phyloP scores from a whole-genome alignment of 2,797 vertebrate species.

The Gymnoscopelus microlampas region DNA sequence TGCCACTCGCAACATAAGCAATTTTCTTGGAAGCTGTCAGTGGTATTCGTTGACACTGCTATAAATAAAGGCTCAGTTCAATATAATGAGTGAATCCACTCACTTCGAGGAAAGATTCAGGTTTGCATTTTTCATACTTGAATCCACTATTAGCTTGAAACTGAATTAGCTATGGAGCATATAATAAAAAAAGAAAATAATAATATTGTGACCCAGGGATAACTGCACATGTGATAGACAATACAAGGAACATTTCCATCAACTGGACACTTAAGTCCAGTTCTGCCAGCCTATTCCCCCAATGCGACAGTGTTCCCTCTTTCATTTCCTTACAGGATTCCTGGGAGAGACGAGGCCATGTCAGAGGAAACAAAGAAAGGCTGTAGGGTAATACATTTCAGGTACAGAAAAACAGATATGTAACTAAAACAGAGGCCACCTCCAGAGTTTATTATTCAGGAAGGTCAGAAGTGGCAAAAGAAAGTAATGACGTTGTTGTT shows the following conservation, averaged over 20 bases:
- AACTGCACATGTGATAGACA: slow-evolving; percentile 47
- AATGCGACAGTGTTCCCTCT: slow-evolving; percentile 20
- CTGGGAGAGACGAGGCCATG: slow-evolving; percentile 44
- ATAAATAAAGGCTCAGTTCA: background rate
- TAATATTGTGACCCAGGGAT: slow-evolving; percentile 44
- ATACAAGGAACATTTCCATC: slow-evolving; percentile 56
- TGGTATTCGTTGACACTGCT: background rate
- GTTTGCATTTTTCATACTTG: slow-evolving; percentile 7
- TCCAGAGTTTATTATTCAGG: slow-evolving; percentile 20
- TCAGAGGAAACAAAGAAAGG: slow-evolving; percentile 27
- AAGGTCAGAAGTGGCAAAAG: slow-evolving; percentile 15
- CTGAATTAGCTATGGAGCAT: background rate
- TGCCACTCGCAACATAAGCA: slow-evolving; percentile 1
- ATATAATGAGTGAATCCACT: background rate
- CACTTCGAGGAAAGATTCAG: background rate
- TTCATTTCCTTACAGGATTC: slow-evolving; percentile 57
- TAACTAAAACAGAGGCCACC: slow-evolving; percentile 29
- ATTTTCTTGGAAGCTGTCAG: slow-evolving; percentile 2
- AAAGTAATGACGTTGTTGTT: slow-evolving; percentile 13
- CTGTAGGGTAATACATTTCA: slow-evolving; percentile 7
- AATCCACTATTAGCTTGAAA: slow-evolving; percentile 10
- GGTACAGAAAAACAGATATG: slow-evolving; percentile 17
- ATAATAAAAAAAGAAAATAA: background rate
- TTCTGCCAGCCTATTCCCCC: slow-evolving; percentile 35
- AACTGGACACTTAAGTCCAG: too few relatives aligned